Evolutionary conservation across 2,888 invertebrate species (phyloP).

Genomic region (Drosophila sordidapex): DNA sequence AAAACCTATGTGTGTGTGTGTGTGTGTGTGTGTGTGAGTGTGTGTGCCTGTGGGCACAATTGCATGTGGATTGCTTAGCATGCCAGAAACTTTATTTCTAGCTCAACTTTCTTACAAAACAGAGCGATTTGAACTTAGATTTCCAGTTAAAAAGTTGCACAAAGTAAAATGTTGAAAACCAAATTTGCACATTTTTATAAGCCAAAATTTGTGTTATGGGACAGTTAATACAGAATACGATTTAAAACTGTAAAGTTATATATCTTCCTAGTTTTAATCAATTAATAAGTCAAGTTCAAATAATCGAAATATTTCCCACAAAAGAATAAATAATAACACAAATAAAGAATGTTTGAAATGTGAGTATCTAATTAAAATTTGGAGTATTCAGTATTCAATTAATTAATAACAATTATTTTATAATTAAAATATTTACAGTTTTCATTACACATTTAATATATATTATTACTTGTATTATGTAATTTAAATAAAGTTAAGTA

Average conservation of each 20-base stretch:
- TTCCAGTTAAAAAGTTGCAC: slow-evolving; percentile 7
- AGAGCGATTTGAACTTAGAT: slow-evolving; percentile 12
- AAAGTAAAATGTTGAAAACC: slow-evolving; percentile 1
- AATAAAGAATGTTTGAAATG: accelerated
- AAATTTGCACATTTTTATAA: background rate
- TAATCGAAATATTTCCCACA: background rate
- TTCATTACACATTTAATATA: background rate
- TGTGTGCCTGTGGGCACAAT: slow-evolving; percentile 4
- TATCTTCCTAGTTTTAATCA: background rate
- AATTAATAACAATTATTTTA: background rate
- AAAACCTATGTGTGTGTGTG: background rate
- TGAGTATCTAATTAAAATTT: background rate
- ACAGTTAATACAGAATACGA: background rate
- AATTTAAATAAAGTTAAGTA: background rate
- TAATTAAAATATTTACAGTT: background rate
- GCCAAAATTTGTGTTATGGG: background rate
- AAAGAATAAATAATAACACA: too few relatives aligned
- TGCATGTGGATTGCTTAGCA: slow-evolving; percentile 5
- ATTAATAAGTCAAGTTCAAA: background rate
- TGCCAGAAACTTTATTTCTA: slow-evolving; percentile 29
- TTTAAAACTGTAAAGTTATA: background rate
- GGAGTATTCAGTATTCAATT: background rate
- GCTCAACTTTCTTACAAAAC: slow-evolving; percentile 23
- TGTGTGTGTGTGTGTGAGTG: background rate
- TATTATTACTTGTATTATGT: background rate